Evolutionary conservation across 2,888 invertebrate species (phyloP).

Genomic region (Halictus quadricinctus): DNA sequence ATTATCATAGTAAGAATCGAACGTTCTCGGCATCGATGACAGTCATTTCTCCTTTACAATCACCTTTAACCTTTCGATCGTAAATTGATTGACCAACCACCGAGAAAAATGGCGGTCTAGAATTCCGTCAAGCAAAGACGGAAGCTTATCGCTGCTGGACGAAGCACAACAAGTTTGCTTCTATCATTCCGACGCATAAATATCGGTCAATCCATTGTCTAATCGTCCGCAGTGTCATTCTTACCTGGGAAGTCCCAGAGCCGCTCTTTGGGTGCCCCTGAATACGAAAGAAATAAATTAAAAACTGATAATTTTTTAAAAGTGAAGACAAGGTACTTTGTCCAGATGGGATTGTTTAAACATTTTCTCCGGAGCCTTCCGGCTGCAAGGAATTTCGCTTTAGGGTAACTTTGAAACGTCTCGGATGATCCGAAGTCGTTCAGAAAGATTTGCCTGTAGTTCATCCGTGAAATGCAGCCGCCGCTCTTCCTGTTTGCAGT

Average conservation of each 20-base stretch:
- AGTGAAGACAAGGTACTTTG: neutral
- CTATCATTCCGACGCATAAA: neutral
- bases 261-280: neutral
- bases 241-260: neutral
- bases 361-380: neutral
- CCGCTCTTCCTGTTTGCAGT: neutral
- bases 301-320: too few species aligned
- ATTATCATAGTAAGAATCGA: neutral
- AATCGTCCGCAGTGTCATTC: neutral
- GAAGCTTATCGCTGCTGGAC: neutral
- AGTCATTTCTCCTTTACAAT: neutral
- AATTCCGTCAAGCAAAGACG: constrained; percentile 2
- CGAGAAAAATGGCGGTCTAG: neutral
- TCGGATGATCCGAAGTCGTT: neutral
- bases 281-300: neutral
- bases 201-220: neutral
- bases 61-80: neutral
- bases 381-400: neutral
- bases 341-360: neutral
- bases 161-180: neutral
- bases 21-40: neutral
- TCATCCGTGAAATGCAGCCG: constrained; percentile 12
- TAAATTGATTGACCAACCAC: neutral
- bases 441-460: neutral
- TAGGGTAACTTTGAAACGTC: neutral